Conservation (phyloP, 1,140 invertebrate genomes). For the Fopius arisanus region DNA sequence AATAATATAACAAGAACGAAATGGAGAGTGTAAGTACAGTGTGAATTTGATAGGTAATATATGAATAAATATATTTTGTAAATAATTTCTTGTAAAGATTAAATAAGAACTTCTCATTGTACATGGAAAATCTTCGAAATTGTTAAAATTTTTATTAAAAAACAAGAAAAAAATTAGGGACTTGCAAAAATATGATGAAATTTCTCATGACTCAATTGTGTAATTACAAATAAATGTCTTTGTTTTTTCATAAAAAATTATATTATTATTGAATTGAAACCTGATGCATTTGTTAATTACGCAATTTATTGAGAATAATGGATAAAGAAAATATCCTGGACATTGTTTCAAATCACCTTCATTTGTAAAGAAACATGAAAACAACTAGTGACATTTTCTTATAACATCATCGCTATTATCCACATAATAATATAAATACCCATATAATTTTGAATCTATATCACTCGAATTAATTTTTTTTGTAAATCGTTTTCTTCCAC, state of each 20-base stretch:
- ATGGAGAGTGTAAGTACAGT: slow-evolving; percentile 53
- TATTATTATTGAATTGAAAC: too few species aligned
- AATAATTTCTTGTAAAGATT: slow-evolving; percentile 63
- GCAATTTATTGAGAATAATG: too few species aligned
- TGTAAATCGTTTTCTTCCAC: slow-evolving; percentile 44
- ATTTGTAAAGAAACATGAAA: too few species aligned
- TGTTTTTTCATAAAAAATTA: not conserved
- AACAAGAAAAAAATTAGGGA: slow-evolving; percentile 40
- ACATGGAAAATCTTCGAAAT: slow-evolving; percentile 48
- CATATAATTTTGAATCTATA: not conserved
- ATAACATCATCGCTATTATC: too few species aligned
- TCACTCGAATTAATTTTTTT: slow-evolving; percentile 22
- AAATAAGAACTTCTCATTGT: slow-evolving; percentile 52
- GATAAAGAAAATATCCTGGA: too few species aligned
- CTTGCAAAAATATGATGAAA: slow-evolving; percentile 20
- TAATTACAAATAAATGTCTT: not conserved
- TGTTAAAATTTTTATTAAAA: slow-evolving; percentile 60
- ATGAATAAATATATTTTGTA: slow-evolving; percentile 64
- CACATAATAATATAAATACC: not conserved
- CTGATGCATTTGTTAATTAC: too few species aligned
- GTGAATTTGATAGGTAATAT: slow-evolving; percentile 63
- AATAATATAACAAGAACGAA: slow-evolving; percentile 47
- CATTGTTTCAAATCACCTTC: too few species aligned
- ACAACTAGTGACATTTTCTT: too few species aligned
- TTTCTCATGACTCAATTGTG: not conserved